These are phyloP conservation scores for Synanthedon formicaeformis DNA, from an alignment of 2,888 invertebrate genomes.

Conservation along the genomic window DNA sequence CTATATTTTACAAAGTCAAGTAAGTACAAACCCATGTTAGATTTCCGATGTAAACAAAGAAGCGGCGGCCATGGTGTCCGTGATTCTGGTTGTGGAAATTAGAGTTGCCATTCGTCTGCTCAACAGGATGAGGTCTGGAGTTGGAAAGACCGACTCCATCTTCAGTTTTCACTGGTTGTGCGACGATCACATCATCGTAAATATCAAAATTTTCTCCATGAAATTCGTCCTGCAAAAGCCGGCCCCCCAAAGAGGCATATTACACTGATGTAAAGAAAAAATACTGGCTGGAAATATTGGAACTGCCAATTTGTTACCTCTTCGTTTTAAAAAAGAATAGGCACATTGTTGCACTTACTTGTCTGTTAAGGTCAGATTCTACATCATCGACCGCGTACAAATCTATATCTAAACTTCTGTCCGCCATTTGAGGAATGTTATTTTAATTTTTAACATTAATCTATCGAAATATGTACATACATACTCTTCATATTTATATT, in stretches of 20 bases:
- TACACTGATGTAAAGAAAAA: no score
- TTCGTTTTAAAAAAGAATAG: not conserved
- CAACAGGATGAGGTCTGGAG: conserved; percentile 64
- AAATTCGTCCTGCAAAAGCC: conserved; percentile 78
- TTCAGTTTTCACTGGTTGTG: conserved; percentile 74
- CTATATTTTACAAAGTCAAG: conserved; percentile 44
- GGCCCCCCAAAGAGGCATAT: conserved; percentile 8
- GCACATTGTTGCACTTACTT: conserved; percentile 25
- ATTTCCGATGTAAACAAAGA: conserved; percentile 97
- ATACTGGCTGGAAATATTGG: not conserved
- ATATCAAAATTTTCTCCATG: conserved; percentile 91
- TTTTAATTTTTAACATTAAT: no score
- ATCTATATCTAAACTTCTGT: conserved; percentile 95
- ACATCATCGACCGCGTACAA: conserved; percentile 96
- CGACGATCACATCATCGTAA: conserved; percentile 94
- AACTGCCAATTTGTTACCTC: not conserved
- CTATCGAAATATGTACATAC: no score
- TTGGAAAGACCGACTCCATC: conserved; percentile 71
- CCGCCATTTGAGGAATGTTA: conserved; percentile 78
- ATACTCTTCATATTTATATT: no score
- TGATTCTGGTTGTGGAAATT: conserved; percentile 81
- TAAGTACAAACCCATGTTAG: conserved; percentile 91
- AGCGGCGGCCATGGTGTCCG: conserved; percentile 83
- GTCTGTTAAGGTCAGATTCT: conserved; percentile 87
- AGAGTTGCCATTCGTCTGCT: conserved; percentile 76